These are phyloP conservation scores for Chaetodon auriga DNA, from an alignment of 2,113 vertebrate species.

Conservation along the genomic window DNA sequence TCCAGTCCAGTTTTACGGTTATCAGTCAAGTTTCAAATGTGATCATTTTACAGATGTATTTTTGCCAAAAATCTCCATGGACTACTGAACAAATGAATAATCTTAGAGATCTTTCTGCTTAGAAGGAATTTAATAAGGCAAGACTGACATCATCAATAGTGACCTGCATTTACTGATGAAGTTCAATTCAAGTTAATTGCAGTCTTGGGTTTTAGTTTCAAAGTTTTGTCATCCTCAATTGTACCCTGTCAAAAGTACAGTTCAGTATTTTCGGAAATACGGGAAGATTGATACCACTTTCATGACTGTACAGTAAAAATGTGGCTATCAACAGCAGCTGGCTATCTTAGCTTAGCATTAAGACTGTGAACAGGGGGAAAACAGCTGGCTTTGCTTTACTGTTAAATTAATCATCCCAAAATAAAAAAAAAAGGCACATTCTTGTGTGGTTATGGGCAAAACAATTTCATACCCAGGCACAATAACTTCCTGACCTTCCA, in stretches of 20 bases:
- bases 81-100: not conserved
- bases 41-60: not conserved
- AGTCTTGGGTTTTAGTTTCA: not conserved
- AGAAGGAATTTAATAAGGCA: not conserved
- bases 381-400: too few relatives aligned
- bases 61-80: not conserved
- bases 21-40: not conserved
- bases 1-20: not conserved
- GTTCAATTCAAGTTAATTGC: not conserved
- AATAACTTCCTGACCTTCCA: too few relatives aligned
- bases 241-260: not conserved
- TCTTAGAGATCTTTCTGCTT: not conserved
- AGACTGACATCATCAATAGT: not conserved
- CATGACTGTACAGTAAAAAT: too few relatives aligned
- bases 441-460: too few relatives aligned
- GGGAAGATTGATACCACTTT: too few relatives aligned
- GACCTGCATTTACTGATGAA: not conserved
- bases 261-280: too few relatives aligned
- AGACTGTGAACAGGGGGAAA: too few relatives aligned
- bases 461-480: too few relatives aligned
- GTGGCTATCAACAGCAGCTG: too few relatives aligned
- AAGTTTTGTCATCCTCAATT: not conserved
- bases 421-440: too few relatives aligned
- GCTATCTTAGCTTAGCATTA: too few relatives aligned
- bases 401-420: too few relatives aligned